Evolutionary conservation across 2,113 vertebrate species (phyloP), one percentile per base, ranked within the genome.

Genomic region (Hylia prasina): DNA sequence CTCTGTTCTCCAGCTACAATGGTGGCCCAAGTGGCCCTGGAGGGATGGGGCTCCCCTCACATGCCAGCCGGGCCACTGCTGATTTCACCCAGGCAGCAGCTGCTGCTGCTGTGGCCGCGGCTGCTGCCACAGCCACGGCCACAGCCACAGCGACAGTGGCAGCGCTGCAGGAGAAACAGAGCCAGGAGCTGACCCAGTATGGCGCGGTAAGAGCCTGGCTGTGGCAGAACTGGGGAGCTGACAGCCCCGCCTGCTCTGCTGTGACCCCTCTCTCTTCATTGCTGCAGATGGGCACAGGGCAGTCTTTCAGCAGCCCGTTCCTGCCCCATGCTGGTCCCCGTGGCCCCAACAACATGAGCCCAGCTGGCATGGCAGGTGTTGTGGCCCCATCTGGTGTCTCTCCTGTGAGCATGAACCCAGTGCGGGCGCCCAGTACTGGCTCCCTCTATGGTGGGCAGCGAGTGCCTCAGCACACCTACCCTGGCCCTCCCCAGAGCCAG

Each of bases 101-200:
- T 0, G 99, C 99, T 0, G 99, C 99, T 0, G 99, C 99, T 0
- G 99, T 99, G 15, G 99, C 99, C 0, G 99, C 99, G 0, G 99
- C 99, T 0, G 99, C 99, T 0, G 99, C 99, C 92, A 99, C 99
- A 0, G 99, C 99, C 37, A 99, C 99, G 0, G 99, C 99, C 71
- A 99, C 99, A 0, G 99, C 99, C 27, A 99, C 99, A 0, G 99
- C 99, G 3, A 99, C 99, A 0, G 99, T 99, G 35, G 99, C 99
- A 1, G 99, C 99, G 1, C 98, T 99, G 61, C 99, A 99, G 93
- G 99, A 99, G 86, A 99, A 99, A 82, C 99, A 99, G 96, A 99
- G 99, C 97, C 99, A 99, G 96, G 99, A 99, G 95, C 95, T 99
- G 97, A 99, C 97, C 97, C 98, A 98, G 95, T 99, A 99, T 3